Evolutionary conservation across 2,888 invertebrate genomes (phyloP), one percentile per base, ranked within the genome.

Genomic region (Elysia crispata): DNA sequence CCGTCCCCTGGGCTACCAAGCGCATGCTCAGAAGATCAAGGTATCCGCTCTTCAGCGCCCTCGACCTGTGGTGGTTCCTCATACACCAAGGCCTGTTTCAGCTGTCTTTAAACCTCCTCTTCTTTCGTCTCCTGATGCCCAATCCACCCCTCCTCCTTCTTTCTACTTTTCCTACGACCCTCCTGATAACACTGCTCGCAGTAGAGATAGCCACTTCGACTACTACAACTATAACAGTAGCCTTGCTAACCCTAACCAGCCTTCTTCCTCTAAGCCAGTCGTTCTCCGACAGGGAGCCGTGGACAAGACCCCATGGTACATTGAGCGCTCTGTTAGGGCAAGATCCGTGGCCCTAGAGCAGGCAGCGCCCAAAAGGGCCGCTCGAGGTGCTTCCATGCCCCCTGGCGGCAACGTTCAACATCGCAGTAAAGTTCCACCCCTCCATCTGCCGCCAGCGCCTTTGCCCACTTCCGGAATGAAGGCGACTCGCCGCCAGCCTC

Each of bases 261-360:
- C 31, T 70, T 31, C 49, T 62, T 72, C 80, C 72, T 80, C 80
- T 80, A 80, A 72, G 80, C 80, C 80, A 76, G 80, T 80, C 80
- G 80, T 76, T 80, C 80, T 76, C 67, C 67, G 72, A 11, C 80
- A 80, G 74, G 74, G 75, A 13, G 80, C 41, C 41, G 11, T 41
- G 41, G 41, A 41, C 41, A 41, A 80, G 67, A 50, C 74, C 54
- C 80, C 80, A 30, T 76, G 80, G 76, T 73, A 69, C 78, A 18
- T 79, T 25, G 67, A 60, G 60, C 75, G 80, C 69, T 20, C 54
- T 0, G 57, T 33, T 57, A 75, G 80, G 62, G 80, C 80, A 30
- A 76, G 76, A 18, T 80, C 80, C 5, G n/a, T 80, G 69, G 76
- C 69, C 15, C 76, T 76, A 60, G 41, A 41, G 41, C 11, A 3